Conservation (phyloP, 2,113 vertebrate genomes). For the Manacus vitellinus region DNA sequence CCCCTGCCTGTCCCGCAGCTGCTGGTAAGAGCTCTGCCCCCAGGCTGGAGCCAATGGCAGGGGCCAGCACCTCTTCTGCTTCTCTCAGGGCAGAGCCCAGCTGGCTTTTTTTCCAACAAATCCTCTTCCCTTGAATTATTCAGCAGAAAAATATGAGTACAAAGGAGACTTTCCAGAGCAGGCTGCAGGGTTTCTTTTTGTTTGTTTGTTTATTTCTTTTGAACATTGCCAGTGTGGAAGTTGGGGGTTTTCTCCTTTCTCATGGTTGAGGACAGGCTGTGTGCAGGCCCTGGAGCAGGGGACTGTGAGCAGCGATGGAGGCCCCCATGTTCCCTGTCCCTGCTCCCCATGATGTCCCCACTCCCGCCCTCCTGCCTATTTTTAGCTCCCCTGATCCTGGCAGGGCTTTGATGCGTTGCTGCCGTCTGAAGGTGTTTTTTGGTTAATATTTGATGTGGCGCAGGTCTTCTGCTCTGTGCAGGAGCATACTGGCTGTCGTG, state of each 20-base stretch:
- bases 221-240: neutral
- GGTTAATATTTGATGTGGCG: neutral
- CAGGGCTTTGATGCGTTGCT: neutral
- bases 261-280: fast-evolving
- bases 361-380: neutral
- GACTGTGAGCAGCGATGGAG: fast-evolving
- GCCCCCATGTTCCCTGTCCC: fast-evolving
- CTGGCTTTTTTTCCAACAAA: neutral
- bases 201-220: neutral
- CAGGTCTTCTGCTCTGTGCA: neutral
- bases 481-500: neutral
- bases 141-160: neutral
- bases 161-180: neutral
- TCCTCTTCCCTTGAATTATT: neutral
- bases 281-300: fast-evolving
- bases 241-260: neutral
- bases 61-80: neutral
- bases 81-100: fast-evolving
- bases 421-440: neutral
- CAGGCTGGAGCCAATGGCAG: neutral
- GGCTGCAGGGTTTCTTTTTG: too few species aligned
- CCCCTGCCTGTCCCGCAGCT: slow-evolving; percentile 84
- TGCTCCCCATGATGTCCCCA: fast-evolving
- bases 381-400: neutral
- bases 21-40: slow-evolving; percentile 77